Base-by-base conservation (phyloP, 2,113 vertebrate genomes). In the Tragelaphus buxtoni region DNA sequence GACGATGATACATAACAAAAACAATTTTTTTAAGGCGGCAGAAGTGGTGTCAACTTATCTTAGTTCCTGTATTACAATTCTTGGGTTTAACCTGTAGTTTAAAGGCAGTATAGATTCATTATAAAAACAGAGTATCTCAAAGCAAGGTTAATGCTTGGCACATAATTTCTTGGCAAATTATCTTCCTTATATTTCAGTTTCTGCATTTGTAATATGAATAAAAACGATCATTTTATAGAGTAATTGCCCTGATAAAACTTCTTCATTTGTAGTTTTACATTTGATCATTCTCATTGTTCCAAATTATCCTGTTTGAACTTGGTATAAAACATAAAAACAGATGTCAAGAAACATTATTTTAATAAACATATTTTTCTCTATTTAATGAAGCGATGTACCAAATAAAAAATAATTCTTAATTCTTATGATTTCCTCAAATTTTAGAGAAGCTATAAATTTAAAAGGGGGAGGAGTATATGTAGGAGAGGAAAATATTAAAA, bases 261-360 rank as follows among this genome's bases (percentile, higher is more conserved):
- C 61, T 91, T 87, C 45, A 55, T 61, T 83, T 94, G 32, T 80
- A 45, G 5, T 26, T 93, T 94, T 90, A 88, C 90, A 39, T 94
- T 69, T 60, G 81, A 94, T 61, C 79, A 24, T 69, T 84, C 17
- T 88, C 9, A 51, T 82, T 80, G 65, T 85, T 88, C 22, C 42
- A 63, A 35, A 45, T 74, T 94, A 42, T 92, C 94, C 45, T 80
- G 7, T 94, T 81, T 92, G 49, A 76, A 89, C 3, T 77, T 88
- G 26, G 9, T 69, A 88, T 61, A 77, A 93, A 76, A 96, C 82
- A 91, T 84, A 69, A 76, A 96, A 90, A 80, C 47, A 92, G 13
- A 94, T 90, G 58, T 79, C 20, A 91, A 82, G 11, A 90, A 90
- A 88, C 82, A 72, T 86, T 51, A 95, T 88, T 88, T 96, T 91